phyloP scores from a whole-genome alignment of 2,888 invertebrate species.

The Dynastes grantii region DNA sequence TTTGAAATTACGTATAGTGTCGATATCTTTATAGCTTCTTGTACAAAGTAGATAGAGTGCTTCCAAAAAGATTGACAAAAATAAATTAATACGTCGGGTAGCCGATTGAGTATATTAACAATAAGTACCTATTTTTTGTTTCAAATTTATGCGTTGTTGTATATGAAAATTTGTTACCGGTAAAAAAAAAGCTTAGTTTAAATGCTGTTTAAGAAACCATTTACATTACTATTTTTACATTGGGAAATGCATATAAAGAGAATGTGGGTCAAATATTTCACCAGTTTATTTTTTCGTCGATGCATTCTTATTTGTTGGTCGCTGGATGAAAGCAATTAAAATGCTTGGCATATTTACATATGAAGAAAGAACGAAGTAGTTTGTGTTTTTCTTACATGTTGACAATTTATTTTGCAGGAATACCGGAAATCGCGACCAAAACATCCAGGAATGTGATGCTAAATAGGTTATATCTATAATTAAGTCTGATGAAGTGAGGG shows the following conservation, averaged over 20 bases:
- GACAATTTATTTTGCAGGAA: constrained; percentile 38
- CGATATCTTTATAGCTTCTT: too few species aligned
- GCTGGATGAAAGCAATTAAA: constrained; percentile 37
- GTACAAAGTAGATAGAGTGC: too few species aligned
- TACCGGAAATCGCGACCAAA: constrained; percentile 32
- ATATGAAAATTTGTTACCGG: too few species aligned
- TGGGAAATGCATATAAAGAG: constrained; percentile 4
- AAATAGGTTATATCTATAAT: constrained; percentile 47
- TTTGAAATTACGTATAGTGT: too few species aligned
- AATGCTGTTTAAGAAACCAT: too few species aligned
- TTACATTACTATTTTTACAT: constrained; percentile 13
- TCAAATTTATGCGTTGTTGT: too few species aligned
- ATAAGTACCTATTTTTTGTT: too few species aligned
- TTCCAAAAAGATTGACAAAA: too few species aligned
- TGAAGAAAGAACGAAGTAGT: constrained; percentile 19
- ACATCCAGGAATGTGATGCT: constrained; percentile 35
- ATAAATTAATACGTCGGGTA: too few species aligned
- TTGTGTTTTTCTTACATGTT: constrained; percentile 27
- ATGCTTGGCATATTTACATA: constrained; percentile 32
- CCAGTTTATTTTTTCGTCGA: constrained; percentile 17
- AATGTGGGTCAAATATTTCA: constrained; percentile 40
- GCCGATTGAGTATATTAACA: too few species aligned
- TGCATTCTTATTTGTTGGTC: constrained; percentile 18
- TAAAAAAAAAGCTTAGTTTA: too few species aligned
- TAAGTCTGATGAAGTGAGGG: constrained; percentile 15